Conservation (phyloP, 2,888 invertebrate species). For the Aspidapion aeneum region DNA sequence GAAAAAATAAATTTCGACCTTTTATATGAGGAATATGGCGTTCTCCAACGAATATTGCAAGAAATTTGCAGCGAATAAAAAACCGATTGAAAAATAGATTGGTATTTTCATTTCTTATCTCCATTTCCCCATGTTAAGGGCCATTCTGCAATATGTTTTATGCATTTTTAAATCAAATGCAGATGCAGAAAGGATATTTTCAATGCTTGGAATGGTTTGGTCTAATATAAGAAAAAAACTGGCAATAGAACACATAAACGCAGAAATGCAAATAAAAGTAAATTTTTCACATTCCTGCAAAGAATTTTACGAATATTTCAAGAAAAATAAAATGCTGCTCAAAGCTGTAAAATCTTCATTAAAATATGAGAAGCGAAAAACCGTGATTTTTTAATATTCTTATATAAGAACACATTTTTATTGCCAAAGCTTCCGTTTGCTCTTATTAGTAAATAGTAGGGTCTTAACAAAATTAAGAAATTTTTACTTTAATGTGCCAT, state of each 20-base stretch:
- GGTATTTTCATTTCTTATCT: neutral
- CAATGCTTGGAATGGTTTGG: neutral
- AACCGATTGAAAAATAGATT: neutral
- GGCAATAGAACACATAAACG: neutral
- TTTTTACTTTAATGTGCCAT: too few relatives aligned
- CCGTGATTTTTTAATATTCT: too few relatives aligned
- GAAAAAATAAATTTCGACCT: neutral
- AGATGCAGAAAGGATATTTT: neutral
- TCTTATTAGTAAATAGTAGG: too few relatives aligned
- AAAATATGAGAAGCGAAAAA: too few relatives aligned
- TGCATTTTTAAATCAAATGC: neutral
- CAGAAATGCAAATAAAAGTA: neutral
- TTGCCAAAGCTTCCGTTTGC: too few relatives aligned
- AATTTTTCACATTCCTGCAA: neutral
- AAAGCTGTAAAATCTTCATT: neutral
- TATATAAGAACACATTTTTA: too few relatives aligned
- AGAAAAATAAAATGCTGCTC: neutral
- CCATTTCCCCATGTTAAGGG: neutral
- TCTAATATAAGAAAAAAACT: neutral
- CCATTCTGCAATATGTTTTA: neutral
- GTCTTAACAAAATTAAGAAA: too few relatives aligned
- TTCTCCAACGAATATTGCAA: neutral
- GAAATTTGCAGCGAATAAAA: neutral
- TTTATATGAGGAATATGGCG: neutral
- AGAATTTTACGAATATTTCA: neutral